These are phyloP conservation scores for Ennomos erosarius DNA, from an alignment of 2,888 invertebrate species.

Conservation along the genomic window DNA sequence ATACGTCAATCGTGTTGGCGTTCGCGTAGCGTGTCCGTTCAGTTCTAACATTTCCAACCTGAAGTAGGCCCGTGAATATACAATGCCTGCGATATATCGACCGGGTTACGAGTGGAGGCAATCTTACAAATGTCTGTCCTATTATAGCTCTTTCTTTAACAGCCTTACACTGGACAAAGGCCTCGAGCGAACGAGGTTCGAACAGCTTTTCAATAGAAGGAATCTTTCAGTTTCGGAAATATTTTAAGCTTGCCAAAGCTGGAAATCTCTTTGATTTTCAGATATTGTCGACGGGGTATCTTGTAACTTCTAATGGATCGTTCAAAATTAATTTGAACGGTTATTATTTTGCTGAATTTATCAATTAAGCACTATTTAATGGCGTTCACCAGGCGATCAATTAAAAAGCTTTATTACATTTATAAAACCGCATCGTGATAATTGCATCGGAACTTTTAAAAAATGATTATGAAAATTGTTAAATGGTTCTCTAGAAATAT, in stretches of 20 bases:
- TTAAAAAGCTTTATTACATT: constrained; percentile 56
- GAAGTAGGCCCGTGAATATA: constrained; percentile 74
- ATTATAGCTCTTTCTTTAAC: constrained; percentile 62
- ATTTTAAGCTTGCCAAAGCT: constrained; percentile 35
- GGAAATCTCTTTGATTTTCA: constrained; percentile 36
- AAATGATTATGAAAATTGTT: constrained; percentile 15
- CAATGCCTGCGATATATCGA: constrained; percentile 69
- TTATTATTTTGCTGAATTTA: constrained; percentile 43
- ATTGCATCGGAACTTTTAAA: constrained; percentile 43
- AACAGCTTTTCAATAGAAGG: constrained; percentile 46
- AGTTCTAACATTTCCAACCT: constrained; percentile 57
- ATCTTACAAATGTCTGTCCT: constrained; percentile 64
- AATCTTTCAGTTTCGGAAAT: constrained; percentile 37
- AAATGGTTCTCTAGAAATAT: constrained; percentile 14
- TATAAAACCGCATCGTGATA: constrained; percentile 46
- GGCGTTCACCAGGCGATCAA: constrained; percentile 44
- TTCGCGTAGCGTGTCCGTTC: constrained; percentile 68
- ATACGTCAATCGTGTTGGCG: constrained; percentile 73
- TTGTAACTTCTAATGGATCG: constrained; percentile 37
- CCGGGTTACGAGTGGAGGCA: constrained; percentile 58
- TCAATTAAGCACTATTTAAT: constrained; percentile 48
- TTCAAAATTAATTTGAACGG: constrained; percentile 40
- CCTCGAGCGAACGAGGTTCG: constrained; percentile 43
- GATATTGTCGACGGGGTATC: constrained; percentile 30
- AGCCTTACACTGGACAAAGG: constrained; percentile 56